Percentiles rank a stretch among this genome's conserved stretches.
Conservation (phyloP, 30 jellyfish, hydroid and myxozoan genomes). For the Mastigias papua region DNA sequence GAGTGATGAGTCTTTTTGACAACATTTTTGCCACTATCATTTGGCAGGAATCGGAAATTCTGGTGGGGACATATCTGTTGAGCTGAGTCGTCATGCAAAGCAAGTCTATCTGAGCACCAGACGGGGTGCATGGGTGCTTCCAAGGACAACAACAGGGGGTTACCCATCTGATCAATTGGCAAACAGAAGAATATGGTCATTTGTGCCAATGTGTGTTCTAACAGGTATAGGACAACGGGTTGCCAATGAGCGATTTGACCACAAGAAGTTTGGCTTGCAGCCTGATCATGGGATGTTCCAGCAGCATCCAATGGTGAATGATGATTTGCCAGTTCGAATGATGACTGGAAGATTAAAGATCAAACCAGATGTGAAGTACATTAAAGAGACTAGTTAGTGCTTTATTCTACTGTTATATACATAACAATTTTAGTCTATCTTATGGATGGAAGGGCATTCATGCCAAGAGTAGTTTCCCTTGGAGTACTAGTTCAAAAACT, state of each 20-base stretch:
- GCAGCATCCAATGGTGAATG: conserved; percentile 94
- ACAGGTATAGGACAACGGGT: conserved; percentile 23
- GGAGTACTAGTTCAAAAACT: no score
- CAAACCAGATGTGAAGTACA: conserved; percentile 74
- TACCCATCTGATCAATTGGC: conserved; percentile 81
- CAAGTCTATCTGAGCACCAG: conserved; percentile 88
- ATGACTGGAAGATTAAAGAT: conserved; percentile 69
- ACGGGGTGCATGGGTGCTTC: conserved; percentile 87
- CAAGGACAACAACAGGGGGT: conserved; percentile 70
- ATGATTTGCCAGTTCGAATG: conserved; percentile 82
- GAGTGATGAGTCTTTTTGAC: no score
- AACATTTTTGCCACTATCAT: not conserved
- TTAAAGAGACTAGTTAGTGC: conserved; percentile 69
- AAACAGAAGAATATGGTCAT: conserved; percentile 46
- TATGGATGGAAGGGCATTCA: no score
- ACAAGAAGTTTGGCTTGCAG: conserved; percentile 70
- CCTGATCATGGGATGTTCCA: conserved; percentile 71
- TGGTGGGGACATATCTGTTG: conserved; percentile 89
- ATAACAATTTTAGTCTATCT: not conserved
- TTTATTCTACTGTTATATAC: not conserved
- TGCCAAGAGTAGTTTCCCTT: no score
- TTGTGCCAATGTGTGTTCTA: conserved; percentile 46
- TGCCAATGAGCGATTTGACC: conserved; percentile 76
- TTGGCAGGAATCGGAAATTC: conserved; percentile 86
- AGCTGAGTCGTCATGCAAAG: conserved; percentile 85